Conservation (phyloP, 2,797 vertebrate species). For the Myotis planiceps region DNA sequence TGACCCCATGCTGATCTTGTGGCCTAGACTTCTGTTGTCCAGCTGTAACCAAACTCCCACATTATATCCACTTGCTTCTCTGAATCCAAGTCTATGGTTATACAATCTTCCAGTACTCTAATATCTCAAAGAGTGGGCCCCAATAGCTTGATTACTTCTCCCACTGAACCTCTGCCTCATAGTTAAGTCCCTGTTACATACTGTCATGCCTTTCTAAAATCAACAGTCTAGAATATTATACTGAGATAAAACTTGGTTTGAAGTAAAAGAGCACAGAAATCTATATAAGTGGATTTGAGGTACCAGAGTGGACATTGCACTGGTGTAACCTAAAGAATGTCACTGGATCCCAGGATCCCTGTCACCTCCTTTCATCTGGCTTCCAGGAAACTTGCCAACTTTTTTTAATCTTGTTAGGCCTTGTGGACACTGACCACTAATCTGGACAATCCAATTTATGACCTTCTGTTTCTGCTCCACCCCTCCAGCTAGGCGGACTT, state of each 20-base stretch:
- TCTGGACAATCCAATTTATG: neutral
- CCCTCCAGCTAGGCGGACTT: neutral
- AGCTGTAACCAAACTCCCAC: neutral
- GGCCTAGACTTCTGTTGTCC: slow-evolving; percentile 2
- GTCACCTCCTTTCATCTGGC: neutral
- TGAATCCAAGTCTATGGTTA: neutral
- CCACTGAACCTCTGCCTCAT: neutral
- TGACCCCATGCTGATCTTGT: neutral
- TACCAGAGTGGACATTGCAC: neutral
- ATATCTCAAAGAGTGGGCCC: neutral
- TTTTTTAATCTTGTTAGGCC: neutral
- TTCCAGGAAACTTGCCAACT: neutral
- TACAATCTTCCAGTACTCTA: neutral
- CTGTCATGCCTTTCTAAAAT: neutral
- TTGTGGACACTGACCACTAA: neutral
- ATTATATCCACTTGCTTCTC: neutral
- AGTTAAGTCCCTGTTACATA: neutral
- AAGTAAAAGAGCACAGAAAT: neutral
- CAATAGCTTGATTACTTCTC: neutral
- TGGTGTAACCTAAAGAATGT: neutral
- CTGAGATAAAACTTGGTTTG: neutral
- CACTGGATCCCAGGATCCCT: neutral
- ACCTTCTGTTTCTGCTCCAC: neutral
- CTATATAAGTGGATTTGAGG: neutral
- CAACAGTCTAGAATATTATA: neutral